These are phyloP conservation scores for Harmothoe impar DNA, from an alignment of 2,888 invertebrate species.

Conservation along the genomic window DNA sequence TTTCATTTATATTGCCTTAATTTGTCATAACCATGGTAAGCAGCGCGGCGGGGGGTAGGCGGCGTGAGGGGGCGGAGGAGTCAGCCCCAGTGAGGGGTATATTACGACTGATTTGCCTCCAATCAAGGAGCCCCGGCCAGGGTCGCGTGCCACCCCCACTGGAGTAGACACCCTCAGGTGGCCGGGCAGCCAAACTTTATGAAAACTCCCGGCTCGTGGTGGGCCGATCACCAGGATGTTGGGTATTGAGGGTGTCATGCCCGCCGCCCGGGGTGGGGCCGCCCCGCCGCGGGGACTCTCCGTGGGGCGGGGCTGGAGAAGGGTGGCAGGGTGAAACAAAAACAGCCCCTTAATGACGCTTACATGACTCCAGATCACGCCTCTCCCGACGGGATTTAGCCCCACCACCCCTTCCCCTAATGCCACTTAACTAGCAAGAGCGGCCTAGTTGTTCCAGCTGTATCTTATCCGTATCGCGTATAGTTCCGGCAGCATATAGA, in stretches of 20 bases:
- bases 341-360: not conserved
- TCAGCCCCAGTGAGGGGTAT: constrained; percentile 53
- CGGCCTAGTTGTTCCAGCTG: too few relatives aligned
- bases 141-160: constrained; percentile 33
- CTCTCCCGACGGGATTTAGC: not conserved
- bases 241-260: constrained; percentile 44
- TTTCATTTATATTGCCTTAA: constrained; percentile 62
- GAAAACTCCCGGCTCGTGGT: not conserved
- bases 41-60: not conserved
- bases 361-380: constrained; percentile 31
- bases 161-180: not conserved
- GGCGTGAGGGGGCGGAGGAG: constrained; percentile 52
- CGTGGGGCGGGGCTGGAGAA: not conserved
- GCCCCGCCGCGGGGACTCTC: not conserved
- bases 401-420: not conserved
- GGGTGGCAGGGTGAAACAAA: constrained; percentile 22
- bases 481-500: too few relatives aligned
- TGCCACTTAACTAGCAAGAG: too few relatives aligned
- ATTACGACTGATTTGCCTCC: constrained; percentile 54
- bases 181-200: not conserved
- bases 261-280: not conserved
- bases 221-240: not conserved
- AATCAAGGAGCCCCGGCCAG: not conserved
- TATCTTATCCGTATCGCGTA: too few relatives aligned
- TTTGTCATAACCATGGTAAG: constrained; percentile 53